phyloP scores from a whole-genome alignment of 2,888 invertebrate species.

The Stenotaenia linearis region DNA sequence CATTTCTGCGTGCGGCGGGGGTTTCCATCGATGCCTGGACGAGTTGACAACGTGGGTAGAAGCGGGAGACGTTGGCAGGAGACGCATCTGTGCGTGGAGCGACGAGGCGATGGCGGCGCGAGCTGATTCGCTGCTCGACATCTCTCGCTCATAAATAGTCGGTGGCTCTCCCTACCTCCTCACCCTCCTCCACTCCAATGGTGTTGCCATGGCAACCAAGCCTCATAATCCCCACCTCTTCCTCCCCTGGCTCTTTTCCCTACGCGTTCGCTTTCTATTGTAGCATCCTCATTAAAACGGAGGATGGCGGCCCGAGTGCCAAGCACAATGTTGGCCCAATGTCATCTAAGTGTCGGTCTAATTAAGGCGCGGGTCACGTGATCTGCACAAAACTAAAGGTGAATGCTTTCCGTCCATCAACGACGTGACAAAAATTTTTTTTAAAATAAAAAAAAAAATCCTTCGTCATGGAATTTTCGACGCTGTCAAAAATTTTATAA shows the following conservation, averaged over 20 bases:
- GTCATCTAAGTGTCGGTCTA: neutral
- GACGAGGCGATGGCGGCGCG: neutral
- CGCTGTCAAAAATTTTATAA: too few relatives aligned
- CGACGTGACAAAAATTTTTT: too few relatives aligned
- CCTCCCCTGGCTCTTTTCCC: constrained; percentile 5
- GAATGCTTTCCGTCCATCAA: neutral
- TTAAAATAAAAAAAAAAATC: too few relatives aligned
- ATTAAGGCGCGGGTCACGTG: constrained; percentile 18
- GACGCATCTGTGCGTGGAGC: constrained; percentile 5
- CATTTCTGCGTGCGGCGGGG: neutral
- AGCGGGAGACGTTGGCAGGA: neutral
- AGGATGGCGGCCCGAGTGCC: constrained; percentile 26
- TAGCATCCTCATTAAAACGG: constrained; percentile 28
- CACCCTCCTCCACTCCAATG: neutral
- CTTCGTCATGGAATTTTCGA: too few relatives aligned
- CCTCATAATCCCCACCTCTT: constrained; percentile 21
- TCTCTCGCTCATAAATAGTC: constrained; percentile 28
- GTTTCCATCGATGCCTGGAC: neutral
- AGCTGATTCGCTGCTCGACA: constrained; percentile 24
- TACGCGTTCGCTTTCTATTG: constrained; percentile 11
- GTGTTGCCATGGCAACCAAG: constrained; percentile 19
- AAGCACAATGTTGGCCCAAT: constrained; percentile 4
- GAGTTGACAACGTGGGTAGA: neutral
- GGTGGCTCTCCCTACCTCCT: neutral
- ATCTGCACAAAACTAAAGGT: neutral